Percentiles rank a stretch among this genome's conserved stretches.
Conservation (phyloP, 2,113 vertebrate species). For the Zapus hudsonius region DNA sequence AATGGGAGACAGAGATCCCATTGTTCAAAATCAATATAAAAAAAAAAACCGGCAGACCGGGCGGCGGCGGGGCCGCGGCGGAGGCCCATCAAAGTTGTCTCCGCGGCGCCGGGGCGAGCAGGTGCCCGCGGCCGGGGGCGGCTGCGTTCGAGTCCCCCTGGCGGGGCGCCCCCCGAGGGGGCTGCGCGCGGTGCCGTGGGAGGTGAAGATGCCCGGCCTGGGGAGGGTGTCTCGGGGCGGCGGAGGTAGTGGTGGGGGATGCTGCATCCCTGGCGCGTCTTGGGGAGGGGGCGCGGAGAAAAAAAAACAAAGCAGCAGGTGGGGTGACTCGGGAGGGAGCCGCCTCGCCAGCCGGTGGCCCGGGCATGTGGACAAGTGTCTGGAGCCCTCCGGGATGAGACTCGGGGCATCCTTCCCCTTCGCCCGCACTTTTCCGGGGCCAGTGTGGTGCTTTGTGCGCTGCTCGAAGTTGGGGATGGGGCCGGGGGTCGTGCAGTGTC, state of each 20-base stretch:
- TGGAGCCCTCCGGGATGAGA: background rate
- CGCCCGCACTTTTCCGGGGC: conserved; percentile 17
- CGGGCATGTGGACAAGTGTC: background rate
- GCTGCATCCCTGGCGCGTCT: background rate
- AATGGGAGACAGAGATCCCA: conserved; percentile 92
- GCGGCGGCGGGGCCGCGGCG: background rate
- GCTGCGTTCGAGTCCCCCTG: background rate
- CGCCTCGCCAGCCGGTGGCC: background rate
- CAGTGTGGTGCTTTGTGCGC: background rate
- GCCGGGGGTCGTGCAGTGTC: too few relatives aligned
- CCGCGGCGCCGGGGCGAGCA: conserved; percentile 48
- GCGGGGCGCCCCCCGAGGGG: background rate
- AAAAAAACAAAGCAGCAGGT: conserved; percentile 71
- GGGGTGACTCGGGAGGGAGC: background rate
- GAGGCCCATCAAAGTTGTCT: conserved; percentile 67
- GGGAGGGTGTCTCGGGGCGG: background rate
- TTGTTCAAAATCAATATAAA: conserved; percentile 94
- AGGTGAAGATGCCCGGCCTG: background rate
- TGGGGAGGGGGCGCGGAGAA: conserved; percentile 10
- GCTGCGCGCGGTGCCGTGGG: background rate
- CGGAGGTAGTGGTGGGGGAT: background rate
- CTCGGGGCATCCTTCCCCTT: background rate
- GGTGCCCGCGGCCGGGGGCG: conserved; percentile 58
- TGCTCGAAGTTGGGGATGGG: background rate
- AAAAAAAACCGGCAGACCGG: conserved; percentile 71